phyloP scores from a whole-genome alignment of 2,888 invertebrate genomes.

The Atethmia centrago region DNA sequence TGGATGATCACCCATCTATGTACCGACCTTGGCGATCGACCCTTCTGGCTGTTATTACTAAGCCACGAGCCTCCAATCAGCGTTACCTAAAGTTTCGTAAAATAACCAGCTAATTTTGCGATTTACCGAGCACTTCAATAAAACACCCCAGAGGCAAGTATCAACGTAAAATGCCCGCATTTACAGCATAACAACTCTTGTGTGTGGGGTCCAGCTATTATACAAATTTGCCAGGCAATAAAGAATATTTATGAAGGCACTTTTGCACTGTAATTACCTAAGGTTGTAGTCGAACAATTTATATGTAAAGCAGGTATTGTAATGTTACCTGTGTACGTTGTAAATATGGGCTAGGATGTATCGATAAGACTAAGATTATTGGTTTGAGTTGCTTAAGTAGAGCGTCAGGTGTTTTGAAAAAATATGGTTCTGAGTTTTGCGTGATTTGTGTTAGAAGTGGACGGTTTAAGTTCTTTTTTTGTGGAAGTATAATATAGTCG shows the following conservation, averaged over 20 bases:
- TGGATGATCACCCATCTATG: too few species aligned
- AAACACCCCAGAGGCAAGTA: slow-evolving; percentile 56
- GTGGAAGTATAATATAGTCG: neutral
- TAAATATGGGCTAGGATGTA: slow-evolving; percentile 54
- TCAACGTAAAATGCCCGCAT: slow-evolving; percentile 52
- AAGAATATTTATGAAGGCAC: slow-evolving; percentile 84
- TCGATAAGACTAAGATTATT: slow-evolving; percentile 49
- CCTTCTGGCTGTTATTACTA: too few species aligned
- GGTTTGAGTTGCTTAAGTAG: slow-evolving; percentile 20
- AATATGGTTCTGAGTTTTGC: slow-evolving; percentile 7
- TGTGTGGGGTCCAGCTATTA: slow-evolving; percentile 72
- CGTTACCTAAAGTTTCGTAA: neutral
- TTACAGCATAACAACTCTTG: slow-evolving; percentile 54
- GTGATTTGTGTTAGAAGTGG: slow-evolving; percentile 22
- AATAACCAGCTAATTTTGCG: slow-evolving; percentile 49
- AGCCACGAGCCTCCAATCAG: too few species aligned
- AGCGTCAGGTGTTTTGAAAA: slow-evolving; percentile 44
- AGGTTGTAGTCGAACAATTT: slow-evolving; percentile 79
- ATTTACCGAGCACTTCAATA: slow-evolving; percentile 53
- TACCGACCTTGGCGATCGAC: too few species aligned
- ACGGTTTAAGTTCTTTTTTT: neutral
- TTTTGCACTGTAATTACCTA: slow-evolving; percentile 80
- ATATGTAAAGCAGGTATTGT: slow-evolving; percentile 80
- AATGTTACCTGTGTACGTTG: slow-evolving; percentile 34
- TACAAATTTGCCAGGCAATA: slow-evolving; percentile 80